Evolutionary conservation across 2,113 vertebrate genomes (phyloP).

Genomic region (Nerophis lumbriciformis): DNA sequence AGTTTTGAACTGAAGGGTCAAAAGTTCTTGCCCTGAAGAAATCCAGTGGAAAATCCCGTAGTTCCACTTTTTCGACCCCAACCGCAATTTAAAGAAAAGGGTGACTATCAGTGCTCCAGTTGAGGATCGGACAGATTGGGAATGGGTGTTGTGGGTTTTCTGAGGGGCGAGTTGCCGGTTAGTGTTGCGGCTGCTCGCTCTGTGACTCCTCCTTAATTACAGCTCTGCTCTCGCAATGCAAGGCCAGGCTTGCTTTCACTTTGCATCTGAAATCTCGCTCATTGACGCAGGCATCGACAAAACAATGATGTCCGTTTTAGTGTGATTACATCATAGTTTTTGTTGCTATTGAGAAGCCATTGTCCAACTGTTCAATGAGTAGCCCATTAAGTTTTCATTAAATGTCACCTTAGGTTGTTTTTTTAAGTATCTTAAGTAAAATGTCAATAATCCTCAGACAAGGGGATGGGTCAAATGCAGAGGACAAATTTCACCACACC

Average conservation of each 20-base stretch:
- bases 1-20: not conserved
- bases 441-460: not conserved
- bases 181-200: conserved; percentile 43
- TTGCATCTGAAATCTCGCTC: conserved; percentile 15
- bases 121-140: conserved; percentile 33
- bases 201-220: conserved; percentile 62
- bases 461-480: too few relatives aligned
- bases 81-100: conserved; percentile 32
- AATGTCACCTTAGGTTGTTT: not conserved
- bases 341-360: too few relatives aligned
- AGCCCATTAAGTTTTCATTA: too few relatives aligned
- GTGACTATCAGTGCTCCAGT: conserved; percentile 43
- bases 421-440: not conserved
- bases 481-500: too few relatives aligned
- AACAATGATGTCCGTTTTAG: conserved; percentile 24
- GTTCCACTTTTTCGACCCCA: conserved; percentile 32
- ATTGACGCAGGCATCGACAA: conserved; percentile 21
- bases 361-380: too few relatives aligned
- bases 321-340: conserved; percentile 10
- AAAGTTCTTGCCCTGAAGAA: not conserved
- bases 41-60: conserved; percentile 49
- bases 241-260: conserved; percentile 58
- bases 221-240: conserved; percentile 43
- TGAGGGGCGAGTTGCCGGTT: conserved; percentile 64
- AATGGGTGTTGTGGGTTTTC: conserved; percentile 61